Percentiles rank a stretch among this genome's conserved stretches.
phyloP scores from a whole-genome alignment of 2,888 invertebrate species.

The Sphaeridia pumilis region DNA sequence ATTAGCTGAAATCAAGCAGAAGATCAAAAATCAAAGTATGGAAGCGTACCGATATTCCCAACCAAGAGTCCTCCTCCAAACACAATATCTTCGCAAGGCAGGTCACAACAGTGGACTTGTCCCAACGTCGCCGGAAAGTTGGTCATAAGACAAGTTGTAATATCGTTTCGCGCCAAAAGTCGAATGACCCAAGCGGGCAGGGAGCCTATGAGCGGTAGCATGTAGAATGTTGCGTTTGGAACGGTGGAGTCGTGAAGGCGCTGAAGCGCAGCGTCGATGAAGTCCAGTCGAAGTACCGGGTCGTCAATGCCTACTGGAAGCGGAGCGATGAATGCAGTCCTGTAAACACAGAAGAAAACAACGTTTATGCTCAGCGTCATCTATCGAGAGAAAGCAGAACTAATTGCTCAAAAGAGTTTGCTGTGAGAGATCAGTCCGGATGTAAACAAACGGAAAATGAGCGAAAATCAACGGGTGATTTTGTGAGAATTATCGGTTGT shows the following conservation, averaged over 20 bases:
- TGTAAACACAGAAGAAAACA: too few species aligned
- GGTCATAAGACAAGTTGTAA: conserved; percentile 12
- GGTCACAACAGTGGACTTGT: background rate
- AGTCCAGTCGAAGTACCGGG: background rate
- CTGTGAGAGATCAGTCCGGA: too few species aligned
- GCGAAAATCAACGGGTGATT: too few species aligned
- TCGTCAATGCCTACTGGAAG: conserved; percentile 7
- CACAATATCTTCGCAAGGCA: conserved; percentile 7
- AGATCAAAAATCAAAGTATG: background rate
- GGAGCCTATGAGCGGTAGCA: conserved; percentile 7
- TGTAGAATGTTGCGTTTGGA: conserved; percentile 7
- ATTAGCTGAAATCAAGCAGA: background rate
- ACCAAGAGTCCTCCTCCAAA: conserved; percentile 14
- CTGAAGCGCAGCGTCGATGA: background rate
- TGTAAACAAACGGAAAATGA: too few species aligned
- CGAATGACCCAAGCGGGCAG: conserved; percentile 14
- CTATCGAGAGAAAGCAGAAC: too few species aligned
- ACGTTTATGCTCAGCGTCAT: too few species aligned
- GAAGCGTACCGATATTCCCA: conserved; percentile 9
- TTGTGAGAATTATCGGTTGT: too few species aligned
- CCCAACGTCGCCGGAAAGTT: conserved; percentile 12
- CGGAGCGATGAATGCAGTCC: conserved; percentile 12
- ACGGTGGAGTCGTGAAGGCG: conserved; percentile 5
- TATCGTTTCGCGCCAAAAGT: conserved; percentile 9
- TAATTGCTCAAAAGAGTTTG: too few species aligned